Evolutionary conservation across 2,888 invertebrate species (phyloP), one percentile per base, ranked within the genome.

Genomic region (Gryllus longicercus): DNA sequence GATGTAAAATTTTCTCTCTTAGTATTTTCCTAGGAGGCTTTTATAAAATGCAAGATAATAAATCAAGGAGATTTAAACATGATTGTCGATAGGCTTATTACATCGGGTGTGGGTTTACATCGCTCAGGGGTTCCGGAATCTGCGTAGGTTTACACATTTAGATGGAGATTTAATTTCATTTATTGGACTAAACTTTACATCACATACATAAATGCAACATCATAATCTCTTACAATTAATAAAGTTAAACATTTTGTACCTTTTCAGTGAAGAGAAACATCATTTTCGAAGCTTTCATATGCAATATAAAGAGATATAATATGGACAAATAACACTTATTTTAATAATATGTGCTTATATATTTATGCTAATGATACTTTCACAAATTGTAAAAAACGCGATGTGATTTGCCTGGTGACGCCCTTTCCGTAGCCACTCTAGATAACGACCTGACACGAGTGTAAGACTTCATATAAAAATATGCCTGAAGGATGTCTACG

Each of bases 361-460:
- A 79, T 50, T 78, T 76, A 80, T 79, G 76, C 25, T 23, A 75
- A 50, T 74, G 75, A 50, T 50, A 63, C 76, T 76, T 81, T 75
- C 38, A 2, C 75, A 63, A 76, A 77, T 78, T 78, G 79, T 82
- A 81, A 81, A 82, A 82, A 82, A 82, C 76, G 80, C 77, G 38
- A 77, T 79, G 50, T 77, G 75, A 79, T 81, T 78, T 81, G 76
- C 51, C 78, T 79, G 80, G 79, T 79, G 79, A 79, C 80, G 81
- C 81, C 83, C 83, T 83, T 81, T 81, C 82, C 82, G 83, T 82
- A 80, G 82, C 79, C 83, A 83, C 80, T 82, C 83, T 83, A 82
- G 83, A 82, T 81, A 83, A 83, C 83, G 83, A 82, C 83, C 81
- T 82, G 83, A 82, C 83, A 82, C 82, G 76, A 63, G 63, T 82